Conservation (phyloP, 2,797 vertebrate species). For the Hephaestus fuliginosus region DNA sequence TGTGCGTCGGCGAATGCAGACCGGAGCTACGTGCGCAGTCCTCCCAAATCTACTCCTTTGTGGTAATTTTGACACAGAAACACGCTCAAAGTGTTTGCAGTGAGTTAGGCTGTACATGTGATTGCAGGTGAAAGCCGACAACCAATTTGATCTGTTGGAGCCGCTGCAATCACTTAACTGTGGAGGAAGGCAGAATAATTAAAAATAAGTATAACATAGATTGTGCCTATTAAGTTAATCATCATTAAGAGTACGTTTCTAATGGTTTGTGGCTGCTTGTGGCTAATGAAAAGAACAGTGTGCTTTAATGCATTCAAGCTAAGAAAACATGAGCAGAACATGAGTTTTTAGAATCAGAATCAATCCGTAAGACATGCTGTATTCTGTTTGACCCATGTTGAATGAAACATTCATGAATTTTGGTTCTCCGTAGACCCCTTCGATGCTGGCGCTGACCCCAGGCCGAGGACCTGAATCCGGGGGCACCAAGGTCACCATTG, state of each 20-base stretch:
- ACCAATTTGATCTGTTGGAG: background rate
- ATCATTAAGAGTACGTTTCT: background rate
- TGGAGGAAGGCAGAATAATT: background rate
- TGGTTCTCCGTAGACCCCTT: slow-evolving; percentile 85
- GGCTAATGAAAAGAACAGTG: slow-evolving; percentile 7
- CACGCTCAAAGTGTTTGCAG: background rate
- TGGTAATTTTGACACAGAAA: slow-evolving; percentile 85
- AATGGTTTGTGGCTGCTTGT: background rate
- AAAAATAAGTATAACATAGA: background rate
- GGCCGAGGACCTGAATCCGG: slow-evolving; percentile 93
- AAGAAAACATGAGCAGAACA: background rate
- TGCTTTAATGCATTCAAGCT: background rate
- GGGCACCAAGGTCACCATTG: slow-evolving; percentile 94
- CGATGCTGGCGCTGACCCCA: slow-evolving; percentile 89
- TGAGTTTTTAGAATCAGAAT: background rate
- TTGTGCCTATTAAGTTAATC: background rate
- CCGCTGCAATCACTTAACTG: background rate
- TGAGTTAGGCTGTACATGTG: background rate
- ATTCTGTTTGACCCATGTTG: slow-evolving; percentile 2
- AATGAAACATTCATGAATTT: slow-evolving; percentile 25
- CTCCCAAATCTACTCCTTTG: slow-evolving; percentile 91
- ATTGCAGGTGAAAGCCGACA: slow-evolving; percentile 10
- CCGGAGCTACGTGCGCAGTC: slow-evolving; percentile 93
- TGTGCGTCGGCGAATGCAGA: slow-evolving; percentile 95
- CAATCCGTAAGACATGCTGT: slow-evolving; percentile 1